phyloP scores from a whole-genome alignment of 2,113 vertebrate species.

The Carlito syrichta region DNA sequence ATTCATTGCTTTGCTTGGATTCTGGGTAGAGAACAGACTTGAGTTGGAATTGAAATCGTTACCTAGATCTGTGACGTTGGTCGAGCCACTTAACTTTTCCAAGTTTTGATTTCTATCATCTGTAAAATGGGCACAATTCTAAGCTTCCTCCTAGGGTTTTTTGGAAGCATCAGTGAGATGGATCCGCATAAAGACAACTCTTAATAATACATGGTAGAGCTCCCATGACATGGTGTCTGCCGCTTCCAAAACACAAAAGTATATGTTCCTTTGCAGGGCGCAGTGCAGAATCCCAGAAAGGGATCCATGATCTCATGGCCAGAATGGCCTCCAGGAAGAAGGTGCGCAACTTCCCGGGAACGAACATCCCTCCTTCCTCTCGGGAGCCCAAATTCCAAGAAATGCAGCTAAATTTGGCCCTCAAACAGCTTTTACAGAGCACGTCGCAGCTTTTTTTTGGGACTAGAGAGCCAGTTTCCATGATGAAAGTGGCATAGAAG shows the following conservation, averaged over 20 bases:
- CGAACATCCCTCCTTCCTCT: neutral
- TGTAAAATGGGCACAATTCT: neutral
- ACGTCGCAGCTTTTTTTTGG: constrained; percentile 70
- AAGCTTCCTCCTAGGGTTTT: neutral
- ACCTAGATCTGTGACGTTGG: neutral
- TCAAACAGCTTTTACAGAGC: constrained; percentile 72
- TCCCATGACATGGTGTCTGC: neutral
- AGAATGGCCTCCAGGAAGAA: neutral
- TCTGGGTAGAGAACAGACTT: neutral
- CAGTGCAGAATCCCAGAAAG: neutral
- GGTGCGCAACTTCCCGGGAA: constrained; percentile 49
- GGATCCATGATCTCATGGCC: neutral
- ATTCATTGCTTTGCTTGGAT: neutral
- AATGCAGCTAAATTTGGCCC: constrained; percentile 69
- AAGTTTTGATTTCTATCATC: neutral
- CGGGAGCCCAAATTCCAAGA: constrained; percentile 60
- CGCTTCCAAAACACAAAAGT: neutral
- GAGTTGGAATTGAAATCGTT: neutral
- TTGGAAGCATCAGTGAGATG: neutral
- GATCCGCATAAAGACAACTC: neutral
- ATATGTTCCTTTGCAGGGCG: neutral
- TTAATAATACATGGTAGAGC: neutral
- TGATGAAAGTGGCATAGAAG: constrained; percentile 74
- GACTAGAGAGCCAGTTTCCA: constrained; percentile 63
- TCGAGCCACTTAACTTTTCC: neutral